Evolutionary conservation across 2,113 vertebrate genomes (phyloP).

Genomic region (Crypturellus undulatus): DNA sequence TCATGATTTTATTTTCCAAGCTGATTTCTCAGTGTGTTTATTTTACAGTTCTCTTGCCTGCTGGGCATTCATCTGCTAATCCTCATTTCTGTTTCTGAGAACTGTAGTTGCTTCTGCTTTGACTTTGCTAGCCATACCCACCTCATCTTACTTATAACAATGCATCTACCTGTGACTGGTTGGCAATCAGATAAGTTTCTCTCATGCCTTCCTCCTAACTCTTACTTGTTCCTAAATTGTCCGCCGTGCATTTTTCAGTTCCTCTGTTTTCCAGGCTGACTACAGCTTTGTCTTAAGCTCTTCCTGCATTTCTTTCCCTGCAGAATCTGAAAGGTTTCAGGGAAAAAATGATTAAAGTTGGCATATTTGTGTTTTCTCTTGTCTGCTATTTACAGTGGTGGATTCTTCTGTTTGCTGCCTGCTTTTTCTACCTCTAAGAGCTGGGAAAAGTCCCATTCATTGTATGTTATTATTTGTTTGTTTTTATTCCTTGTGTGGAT

Average conservation of each 20-base stretch:
- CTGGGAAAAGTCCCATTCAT: background rate
- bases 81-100: background rate
- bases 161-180: background rate
- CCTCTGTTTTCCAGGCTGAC: background rate
- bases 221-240: background rate
- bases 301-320: background rate
- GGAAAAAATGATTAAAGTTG: background rate
- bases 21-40: background rate
- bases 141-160: background rate
- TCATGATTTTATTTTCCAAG: constrained; percentile 10
- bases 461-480: background rate
- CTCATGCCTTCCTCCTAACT: background rate
- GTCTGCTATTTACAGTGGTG: background rate
- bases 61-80: constrained; percentile 7
- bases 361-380: constrained; percentile 2
- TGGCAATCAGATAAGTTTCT: background rate
- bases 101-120: background rate
- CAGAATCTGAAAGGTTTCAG: background rate
- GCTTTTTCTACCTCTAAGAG: background rate
- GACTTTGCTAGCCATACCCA: background rate
- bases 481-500: background rate
- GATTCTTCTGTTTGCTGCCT: background rate
- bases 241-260: background rate
- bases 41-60: background rate
- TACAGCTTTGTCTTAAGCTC: background rate